phyloP scores from a whole-genome alignment of 2,888 invertebrate species.

The Andrena hattorfiana region DNA sequence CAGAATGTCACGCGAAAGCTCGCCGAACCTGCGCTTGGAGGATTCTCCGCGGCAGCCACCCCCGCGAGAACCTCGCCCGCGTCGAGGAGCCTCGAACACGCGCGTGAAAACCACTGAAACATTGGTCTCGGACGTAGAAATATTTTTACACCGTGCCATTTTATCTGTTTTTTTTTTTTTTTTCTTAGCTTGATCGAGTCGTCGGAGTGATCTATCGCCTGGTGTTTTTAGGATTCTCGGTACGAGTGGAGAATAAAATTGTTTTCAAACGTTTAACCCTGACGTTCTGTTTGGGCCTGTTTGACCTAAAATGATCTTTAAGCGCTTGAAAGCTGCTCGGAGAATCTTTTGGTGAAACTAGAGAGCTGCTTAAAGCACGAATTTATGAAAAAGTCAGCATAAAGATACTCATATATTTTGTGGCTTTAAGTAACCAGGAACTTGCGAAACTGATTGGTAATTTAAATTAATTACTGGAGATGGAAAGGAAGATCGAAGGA shows the following conservation, averaged over 20 bases:
- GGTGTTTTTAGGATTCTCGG: neutral
- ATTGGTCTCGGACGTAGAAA: slow-evolving; percentile 59
- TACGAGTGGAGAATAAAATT: neutral
- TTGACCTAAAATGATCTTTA: neutral
- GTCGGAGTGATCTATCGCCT: neutral
- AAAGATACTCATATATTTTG: no score
- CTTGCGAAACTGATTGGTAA: no score
- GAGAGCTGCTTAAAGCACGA: neutral
- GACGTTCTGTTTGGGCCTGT: neutral
- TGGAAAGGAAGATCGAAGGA: neutral
- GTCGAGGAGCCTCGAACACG: neutral
- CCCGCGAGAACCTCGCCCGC: slow-evolving; percentile 6
- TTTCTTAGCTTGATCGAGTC: neutral
- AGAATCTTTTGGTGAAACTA: neutral
- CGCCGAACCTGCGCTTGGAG: neutral
- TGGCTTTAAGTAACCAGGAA: no score
- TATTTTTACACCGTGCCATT: slow-evolving; percentile 27
- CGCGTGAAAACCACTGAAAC: slow-evolving; percentile 10
- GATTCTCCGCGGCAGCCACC: neutral
- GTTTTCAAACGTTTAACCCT: neutral
- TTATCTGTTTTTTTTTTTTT: neutral
- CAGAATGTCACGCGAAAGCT: neutral
- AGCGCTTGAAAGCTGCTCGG: neutral
- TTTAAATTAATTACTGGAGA: no score
- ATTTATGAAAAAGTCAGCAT: neutral